These are phyloP conservation scores for Dolichopus griseipennis DNA, from an alignment of 2,888 invertebrate species.

Conservation along the genomic window DNA sequence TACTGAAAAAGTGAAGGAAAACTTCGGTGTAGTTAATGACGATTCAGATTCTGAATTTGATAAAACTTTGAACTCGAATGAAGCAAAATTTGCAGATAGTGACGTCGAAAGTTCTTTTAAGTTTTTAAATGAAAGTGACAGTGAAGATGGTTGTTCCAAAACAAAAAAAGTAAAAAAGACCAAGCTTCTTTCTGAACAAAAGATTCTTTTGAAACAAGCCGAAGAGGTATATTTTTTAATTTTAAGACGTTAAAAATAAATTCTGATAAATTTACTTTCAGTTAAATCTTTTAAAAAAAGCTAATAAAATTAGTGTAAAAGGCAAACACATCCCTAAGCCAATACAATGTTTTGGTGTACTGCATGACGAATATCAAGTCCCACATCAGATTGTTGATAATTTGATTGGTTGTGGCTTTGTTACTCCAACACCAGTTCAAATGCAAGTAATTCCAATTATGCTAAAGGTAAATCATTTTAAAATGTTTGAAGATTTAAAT, in stretches of 20 bases:
- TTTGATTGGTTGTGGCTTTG: constrained; percentile 59
- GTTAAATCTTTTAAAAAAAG: constrained; percentile 66
- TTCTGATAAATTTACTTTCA: constrained; percentile 34
- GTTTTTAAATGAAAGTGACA: not conserved
- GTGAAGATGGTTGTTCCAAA: not conserved
- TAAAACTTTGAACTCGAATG: not conserved
- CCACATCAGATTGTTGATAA: constrained; percentile 55
- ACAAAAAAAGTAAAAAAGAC: not conserved
- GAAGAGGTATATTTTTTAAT: constrained; percentile 24
- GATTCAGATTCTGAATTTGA: not conserved
- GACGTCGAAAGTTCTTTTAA: not conserved
- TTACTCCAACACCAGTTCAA: constrained; percentile 78
- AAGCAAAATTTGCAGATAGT: not conserved
- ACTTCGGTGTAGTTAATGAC: not conserved
- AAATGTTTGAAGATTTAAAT: not conserved
- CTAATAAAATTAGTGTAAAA: constrained; percentile 65
- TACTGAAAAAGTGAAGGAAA: constrained; percentile 35
- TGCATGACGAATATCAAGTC: constrained; percentile 51
- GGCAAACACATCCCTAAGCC: constrained; percentile 77
- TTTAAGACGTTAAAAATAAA: not conserved
- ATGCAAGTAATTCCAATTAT: constrained; percentile 88
- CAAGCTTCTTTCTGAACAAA: not conserved
- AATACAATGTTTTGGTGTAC: constrained; percentile 58
- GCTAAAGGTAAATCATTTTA: constrained; percentile 52
- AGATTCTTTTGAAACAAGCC: constrained; percentile 19